Conservation (phyloP, 2,888 invertebrate species). For the Platycheirus albimanus region DNA sequence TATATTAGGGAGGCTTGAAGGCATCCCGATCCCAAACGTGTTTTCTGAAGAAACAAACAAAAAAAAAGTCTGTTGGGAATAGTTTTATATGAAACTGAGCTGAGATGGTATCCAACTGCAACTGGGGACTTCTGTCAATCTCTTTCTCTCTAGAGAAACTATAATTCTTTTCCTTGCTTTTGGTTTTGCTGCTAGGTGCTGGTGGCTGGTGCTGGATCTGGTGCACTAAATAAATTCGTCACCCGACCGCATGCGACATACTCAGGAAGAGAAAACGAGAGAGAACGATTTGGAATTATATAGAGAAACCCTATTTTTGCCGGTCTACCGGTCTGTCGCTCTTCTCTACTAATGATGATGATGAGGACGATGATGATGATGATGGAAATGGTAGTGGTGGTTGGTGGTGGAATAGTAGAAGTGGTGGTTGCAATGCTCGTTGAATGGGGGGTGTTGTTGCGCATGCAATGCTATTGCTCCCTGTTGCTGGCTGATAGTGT, state of each 20-base stretch:
- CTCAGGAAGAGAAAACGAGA: conserved; percentile 3
- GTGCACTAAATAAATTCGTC: conserved; percentile 67
- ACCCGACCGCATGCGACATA: conserved; percentile 51
- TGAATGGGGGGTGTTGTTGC: conserved; percentile 46
- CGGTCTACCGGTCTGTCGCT: conserved; percentile 51
- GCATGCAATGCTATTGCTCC: conserved; percentile 59
- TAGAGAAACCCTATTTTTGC: conserved; percentile 53
- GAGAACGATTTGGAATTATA: conserved; percentile 5
- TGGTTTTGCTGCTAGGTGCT: no score
- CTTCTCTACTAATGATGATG: conserved; percentile 61
- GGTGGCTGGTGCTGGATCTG: conserved; percentile 40
- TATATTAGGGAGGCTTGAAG: conserved; percentile 11
- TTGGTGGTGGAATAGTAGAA: conserved; percentile 1
- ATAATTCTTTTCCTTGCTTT: conserved; percentile 41
- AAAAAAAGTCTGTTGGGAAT: conserved; percentile 6
- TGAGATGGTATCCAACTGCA: conserved; percentile 38
- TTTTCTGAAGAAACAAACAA: no score
- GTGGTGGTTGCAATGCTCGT: background rate
- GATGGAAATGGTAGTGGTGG: conserved; percentile 34
- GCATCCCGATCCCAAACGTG: conserved; percentile 16
- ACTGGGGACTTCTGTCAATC: conserved; percentile 19
- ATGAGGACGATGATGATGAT: conserved; percentile 41
- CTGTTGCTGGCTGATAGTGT: conserved; percentile 57
- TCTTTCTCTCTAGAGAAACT: conserved; percentile 31
- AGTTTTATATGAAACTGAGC: conserved; percentile 39